Percentiles rank a stretch among this genome's conserved stretches.
These are phyloP conservation scores for Stratiolaelaps scimitus DNA, from an alignment of 1,140 invertebrate genomes.

Conservation along the genomic window DNA sequence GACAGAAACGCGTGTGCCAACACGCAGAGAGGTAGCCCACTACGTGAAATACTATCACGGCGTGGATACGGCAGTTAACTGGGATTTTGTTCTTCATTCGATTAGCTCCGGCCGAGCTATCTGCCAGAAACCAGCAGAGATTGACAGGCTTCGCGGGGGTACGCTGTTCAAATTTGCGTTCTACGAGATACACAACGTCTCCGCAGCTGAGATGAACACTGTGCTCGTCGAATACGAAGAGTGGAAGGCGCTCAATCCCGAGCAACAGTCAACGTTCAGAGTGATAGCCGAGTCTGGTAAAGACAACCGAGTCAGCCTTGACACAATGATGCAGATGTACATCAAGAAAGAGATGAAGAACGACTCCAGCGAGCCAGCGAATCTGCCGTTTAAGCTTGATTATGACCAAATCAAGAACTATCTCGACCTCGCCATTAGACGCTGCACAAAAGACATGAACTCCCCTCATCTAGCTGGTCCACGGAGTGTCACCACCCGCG, in stretches of 20 bases:
- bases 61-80: not conserved
- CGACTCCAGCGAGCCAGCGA: too few species aligned
- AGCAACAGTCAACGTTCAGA: not conserved
- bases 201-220: not conserved
- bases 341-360: not conserved
- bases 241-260: not conserved
- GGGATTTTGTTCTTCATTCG: not conserved
- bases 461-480: too few species aligned
- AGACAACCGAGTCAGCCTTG: constrained; percentile 9
- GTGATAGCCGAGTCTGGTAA: too few species aligned
- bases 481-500: not conserved
- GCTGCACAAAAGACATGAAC: not conserved
- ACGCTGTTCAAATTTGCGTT: not conserved
- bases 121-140: not conserved
- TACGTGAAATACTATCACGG: not conserved
- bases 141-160: not conserved
- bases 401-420: not conserved
- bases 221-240: constrained; percentile 8
- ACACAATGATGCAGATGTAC: not conserved
- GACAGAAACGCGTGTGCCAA: not conserved
- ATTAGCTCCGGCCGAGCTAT: not conserved
- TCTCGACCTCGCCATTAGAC: not conserved
- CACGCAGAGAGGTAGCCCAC: not conserved
- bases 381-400: too few species aligned
- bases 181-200: not conserved